These are phyloP conservation scores for Diplogasteroides magnus DNA, from an alignment of 1,140 invertebrate species.

Conservation along the genomic window DNA sequence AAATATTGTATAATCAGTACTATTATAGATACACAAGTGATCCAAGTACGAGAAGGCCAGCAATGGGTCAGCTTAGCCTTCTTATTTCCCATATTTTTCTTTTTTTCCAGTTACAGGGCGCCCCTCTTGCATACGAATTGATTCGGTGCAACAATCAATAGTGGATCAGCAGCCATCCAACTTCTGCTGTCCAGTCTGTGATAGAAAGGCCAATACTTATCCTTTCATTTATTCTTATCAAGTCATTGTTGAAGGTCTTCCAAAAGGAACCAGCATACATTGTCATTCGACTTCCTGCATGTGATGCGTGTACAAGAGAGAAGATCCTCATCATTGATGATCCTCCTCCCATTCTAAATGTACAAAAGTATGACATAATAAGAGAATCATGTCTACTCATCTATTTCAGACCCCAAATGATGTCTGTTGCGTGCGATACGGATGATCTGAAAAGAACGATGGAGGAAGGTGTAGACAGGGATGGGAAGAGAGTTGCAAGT, in stretches of 20 bases:
- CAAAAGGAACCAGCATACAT: conserved; percentile 32
- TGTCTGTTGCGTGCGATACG: too few relatives aligned
- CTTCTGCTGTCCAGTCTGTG: conserved; percentile 31
- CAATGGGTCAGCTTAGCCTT: neutral
- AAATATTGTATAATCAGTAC: neutral
- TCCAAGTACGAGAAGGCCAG: neutral
- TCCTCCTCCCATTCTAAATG: too few relatives aligned
- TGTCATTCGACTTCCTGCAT: conserved; percentile 30
- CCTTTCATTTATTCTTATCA: neutral
- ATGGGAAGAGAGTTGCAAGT: too few relatives aligned
- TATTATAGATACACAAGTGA: conserved; percentile 10
- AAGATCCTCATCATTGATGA: conserved; percentile 31
- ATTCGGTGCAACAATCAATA: neutral
- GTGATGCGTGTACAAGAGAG: conserved; percentile 25
- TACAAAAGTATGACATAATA: too few relatives aligned
- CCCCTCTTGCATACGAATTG: neutral
- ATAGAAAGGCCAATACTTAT: conserved; percentile 18
- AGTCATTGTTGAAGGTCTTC: conserved; percentile 14
- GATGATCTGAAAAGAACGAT: too few relatives aligned
- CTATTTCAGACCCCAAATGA: too few relatives aligned
- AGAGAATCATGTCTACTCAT: too few relatives aligned
- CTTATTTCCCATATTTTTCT: neutral
- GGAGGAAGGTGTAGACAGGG: too few relatives aligned
- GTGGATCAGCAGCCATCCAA: conserved; percentile 10
- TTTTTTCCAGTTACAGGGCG: neutral